Evolutionary conservation across 2,797 vertebrate genomes (phyloP).

Genomic region (Pangasius mekongensis): DNA sequence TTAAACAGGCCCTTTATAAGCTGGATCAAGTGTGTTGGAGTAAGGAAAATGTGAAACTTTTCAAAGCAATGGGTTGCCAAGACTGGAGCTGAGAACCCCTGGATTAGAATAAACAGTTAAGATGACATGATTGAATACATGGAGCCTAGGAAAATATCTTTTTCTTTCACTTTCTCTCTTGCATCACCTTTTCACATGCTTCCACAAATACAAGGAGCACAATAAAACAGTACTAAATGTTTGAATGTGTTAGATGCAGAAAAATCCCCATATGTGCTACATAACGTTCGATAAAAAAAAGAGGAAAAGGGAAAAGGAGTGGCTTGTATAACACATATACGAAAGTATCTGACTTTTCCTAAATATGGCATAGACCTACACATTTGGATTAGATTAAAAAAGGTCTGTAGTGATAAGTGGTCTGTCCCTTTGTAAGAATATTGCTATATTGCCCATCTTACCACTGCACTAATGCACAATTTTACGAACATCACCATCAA

Average conservation of each 20-base stretch:
- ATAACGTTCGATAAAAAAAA: neutral
- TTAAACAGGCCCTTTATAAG: neutral
- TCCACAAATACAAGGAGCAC: neutral
- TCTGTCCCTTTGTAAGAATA: neutral
- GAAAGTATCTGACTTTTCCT: neutral
- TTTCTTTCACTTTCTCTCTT: neutral
- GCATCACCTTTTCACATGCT: neutral
- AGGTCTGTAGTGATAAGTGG: neutral
- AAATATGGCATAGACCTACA: neutral
- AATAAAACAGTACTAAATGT: neutral
- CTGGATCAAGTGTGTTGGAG: neutral
- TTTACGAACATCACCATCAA: neutral
- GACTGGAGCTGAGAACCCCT: too few relatives aligned
- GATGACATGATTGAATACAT: neutral
- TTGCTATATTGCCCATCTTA: neutral
- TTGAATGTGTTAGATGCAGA: neutral
- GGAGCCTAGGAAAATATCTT: neutral
- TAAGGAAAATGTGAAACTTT: neutral
- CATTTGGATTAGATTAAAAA: neutral
- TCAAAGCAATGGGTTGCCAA: neutral
- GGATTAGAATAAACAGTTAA: conserved; percentile 1
- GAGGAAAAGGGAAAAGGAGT: neutral
- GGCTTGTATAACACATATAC: neutral
- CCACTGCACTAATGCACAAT: neutral
- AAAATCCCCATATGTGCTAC: neutral